phyloP scores from a whole-genome alignment of 2,888 invertebrate genomes.

The Acanthoscelides obtectus region DNA sequence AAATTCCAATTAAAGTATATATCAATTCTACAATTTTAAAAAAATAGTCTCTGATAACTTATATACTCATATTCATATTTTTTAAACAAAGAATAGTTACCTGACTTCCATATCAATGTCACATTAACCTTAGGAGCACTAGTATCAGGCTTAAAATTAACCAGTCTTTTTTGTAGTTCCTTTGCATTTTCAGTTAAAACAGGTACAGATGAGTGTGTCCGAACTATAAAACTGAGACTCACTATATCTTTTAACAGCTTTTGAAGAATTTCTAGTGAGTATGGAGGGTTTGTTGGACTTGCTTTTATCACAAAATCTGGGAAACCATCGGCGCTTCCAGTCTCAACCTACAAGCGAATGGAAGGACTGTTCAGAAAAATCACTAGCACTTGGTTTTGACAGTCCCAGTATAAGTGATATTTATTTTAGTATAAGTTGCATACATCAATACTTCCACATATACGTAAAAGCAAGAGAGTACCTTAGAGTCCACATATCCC shows the following conservation, averaged over 20 bases:
- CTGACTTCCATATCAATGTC: conserved; percentile 72
- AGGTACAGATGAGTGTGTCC: conserved; percentile 62
- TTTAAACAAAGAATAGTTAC: conserved; percentile 45
- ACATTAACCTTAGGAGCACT: conserved; percentile 51
- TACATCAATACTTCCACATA: too few relatives aligned
- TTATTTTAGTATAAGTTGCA: too few relatives aligned
- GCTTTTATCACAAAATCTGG: conserved; percentile 58
- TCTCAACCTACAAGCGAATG: too few relatives aligned
- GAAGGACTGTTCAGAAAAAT: too few relatives aligned
- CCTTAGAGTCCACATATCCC: too few relatives aligned
- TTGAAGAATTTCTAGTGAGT: conserved; percentile 59
- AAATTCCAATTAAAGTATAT: too few relatives aligned
- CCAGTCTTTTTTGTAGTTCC: conserved; percentile 41
- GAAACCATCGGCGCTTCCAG: conserved; percentile 7
- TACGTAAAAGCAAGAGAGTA: too few relatives aligned
- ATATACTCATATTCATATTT: too few relatives aligned
- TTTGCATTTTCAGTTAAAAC: conserved; percentile 46
- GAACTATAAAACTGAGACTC: conserved; percentile 53
- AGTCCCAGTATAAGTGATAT: too few relatives aligned
- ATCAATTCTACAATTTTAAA: too few relatives aligned
- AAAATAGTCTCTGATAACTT: too few relatives aligned
- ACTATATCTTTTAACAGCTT: conserved; percentile 52
- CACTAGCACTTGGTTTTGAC: too few relatives aligned
- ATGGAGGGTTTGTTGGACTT: conserved; percentile 62
- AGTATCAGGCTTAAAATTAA: conserved; percentile 25